Evolutionary conservation across 2,888 invertebrate species (phyloP), one percentile per base, ranked within the genome.

Genomic region (Lymantria dispar): DNA sequence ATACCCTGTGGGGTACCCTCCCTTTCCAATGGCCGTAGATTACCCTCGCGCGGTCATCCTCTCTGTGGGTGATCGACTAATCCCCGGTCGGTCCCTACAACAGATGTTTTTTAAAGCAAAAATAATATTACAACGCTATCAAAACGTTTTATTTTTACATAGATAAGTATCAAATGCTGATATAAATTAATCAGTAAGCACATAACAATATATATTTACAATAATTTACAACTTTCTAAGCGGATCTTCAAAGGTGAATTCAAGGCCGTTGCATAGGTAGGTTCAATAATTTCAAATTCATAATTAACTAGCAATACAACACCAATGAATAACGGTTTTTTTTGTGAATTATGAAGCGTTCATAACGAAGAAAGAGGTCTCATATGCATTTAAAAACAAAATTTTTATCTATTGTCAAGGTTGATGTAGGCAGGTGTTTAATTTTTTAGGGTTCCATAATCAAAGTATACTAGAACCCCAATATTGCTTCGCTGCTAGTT

Each of bases 201-300:
- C 40, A 33, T 55, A 62, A 58, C 8, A 47, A 64, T 52, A 55
- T 51, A 38, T 46, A 41, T 43, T 56, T 54, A 54, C 54, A 62
- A 56, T 60, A 33, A 64, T 57, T 56, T 33, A 22, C 47, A 62
- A 60, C 64, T 64, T 62, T 64, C 60, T 15, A 40, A 15, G 15
- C 14, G 7, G 9, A 11, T 45, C 22, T 50, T 31, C 46, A 49
- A 62, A 62, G 62, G 54, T 57, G 58, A 61, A 67, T 65, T 72
- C 74, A 74, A 74, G 74, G 74, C 59, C 74, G 43, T 48, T 30
- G 60, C 39, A 50, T 60, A 63, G 54, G 64, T 60, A 55, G 49
- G 56, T 45, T 53, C 54, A 53, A 58, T 67, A 59, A 64, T 68
- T 70, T 68, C 54, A 53, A 68, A 74, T 70, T 63, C 58, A 55